These are phyloP conservation scores for Scomber scombrus DNA, from an alignment of 2,113 vertebrate species.

Conservation along the genomic window DNA sequence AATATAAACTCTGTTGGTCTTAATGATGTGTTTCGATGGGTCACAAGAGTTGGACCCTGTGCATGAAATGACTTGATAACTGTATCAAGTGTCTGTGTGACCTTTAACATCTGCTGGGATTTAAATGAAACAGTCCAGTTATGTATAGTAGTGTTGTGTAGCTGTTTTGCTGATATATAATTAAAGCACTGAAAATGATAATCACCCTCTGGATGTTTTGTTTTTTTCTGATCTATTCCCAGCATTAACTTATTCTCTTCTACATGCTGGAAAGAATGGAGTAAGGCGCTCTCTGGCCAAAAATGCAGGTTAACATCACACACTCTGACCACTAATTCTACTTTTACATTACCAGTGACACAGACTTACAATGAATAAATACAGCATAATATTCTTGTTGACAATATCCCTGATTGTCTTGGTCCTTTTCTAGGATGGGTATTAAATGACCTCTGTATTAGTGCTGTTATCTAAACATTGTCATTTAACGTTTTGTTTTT, in stretches of 20 bases:
- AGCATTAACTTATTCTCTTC: slow-evolving; percentile 57
- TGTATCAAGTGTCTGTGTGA: slow-evolving; percentile 32
- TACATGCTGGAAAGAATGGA: slow-evolving; percentile 67
- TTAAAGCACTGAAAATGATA: slow-evolving; percentile 70
- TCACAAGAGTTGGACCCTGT: slow-evolving; percentile 69
- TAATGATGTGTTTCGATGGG: slow-evolving; percentile 65
- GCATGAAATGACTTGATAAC: slow-evolving; percentile 70
- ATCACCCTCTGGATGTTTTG: slow-evolving; percentile 38
- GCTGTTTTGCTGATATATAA: slow-evolving; percentile 43
- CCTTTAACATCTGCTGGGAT: slow-evolving; percentile 55
- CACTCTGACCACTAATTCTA: slow-evolving; percentile 80
- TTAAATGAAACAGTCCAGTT: slow-evolving; percentile 53
- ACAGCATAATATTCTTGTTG: slow-evolving; percentile 76
- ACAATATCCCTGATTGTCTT: slow-evolving; percentile 85
- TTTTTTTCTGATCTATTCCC: slow-evolving; percentile 55
- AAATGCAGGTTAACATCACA: slow-evolving; percentile 77
- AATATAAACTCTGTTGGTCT: slow-evolving; percentile 83
- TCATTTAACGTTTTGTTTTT: slow-evolving; percentile 55
- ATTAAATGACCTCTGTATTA: slow-evolving; percentile 59
- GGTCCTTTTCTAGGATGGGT: slow-evolving; percentile 69
- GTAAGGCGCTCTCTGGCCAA: slow-evolving; percentile 84
- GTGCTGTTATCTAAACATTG: slow-evolving; percentile 67
- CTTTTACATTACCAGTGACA: slow-evolving; percentile 79
- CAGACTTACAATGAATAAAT: slow-evolving; percentile 82
- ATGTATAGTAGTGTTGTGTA: slow-evolving; percentile 41